Evolutionary conservation across 2,888 invertebrate genomes (phyloP).

Genomic region (Miltochrista miniata): DNA sequence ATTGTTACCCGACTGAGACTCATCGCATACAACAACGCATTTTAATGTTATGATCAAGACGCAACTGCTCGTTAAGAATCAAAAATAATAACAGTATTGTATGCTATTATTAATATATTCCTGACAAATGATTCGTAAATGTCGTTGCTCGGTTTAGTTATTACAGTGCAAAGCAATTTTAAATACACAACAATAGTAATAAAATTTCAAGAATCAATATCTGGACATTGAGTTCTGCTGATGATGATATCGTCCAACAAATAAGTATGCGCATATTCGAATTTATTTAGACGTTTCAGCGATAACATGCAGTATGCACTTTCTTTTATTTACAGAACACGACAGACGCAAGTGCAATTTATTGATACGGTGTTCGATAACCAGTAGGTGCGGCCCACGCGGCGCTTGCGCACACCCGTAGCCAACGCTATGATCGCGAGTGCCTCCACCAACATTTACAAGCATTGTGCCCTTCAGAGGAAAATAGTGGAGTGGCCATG

Average conservation of each 20-base stretch:
- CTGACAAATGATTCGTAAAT: constrained; percentile 49
- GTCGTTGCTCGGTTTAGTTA: neutral
- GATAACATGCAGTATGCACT: constrained; percentile 67
- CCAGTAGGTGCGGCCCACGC: constrained; percentile 79
- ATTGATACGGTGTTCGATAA: constrained; percentile 78
- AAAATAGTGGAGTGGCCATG: constrained; percentile 63
- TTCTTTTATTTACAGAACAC: constrained; percentile 77
- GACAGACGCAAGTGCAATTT: constrained; percentile 78
- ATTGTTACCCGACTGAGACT: constrained; percentile 63
- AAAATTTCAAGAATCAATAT: constrained; percentile 17
- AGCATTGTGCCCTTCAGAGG: constrained; percentile 67
- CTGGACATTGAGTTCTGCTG: constrained; percentile 30
- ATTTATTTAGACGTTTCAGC: constrained; percentile 77
- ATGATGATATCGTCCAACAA: constrained; percentile 72
- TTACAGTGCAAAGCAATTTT: neutral
- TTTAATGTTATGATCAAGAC: constrained; percentile 66
- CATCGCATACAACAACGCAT: constrained; percentile 54
- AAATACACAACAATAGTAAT: constrained; percentile 29
- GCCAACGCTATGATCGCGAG: constrained; percentile 42
- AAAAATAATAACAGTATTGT: constrained; percentile 62
- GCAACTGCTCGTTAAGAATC: constrained; percentile 80
- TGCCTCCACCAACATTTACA: constrained; percentile 53
- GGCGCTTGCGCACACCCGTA: constrained; percentile 38
- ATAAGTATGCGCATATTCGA: constrained; percentile 73
- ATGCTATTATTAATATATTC: constrained; percentile 47